Evolutionary conservation across 2,888 invertebrate genomes (phyloP), one percentile per base, ranked within the genome.

Genomic region (Caenorhabditis sp.): DNA sequence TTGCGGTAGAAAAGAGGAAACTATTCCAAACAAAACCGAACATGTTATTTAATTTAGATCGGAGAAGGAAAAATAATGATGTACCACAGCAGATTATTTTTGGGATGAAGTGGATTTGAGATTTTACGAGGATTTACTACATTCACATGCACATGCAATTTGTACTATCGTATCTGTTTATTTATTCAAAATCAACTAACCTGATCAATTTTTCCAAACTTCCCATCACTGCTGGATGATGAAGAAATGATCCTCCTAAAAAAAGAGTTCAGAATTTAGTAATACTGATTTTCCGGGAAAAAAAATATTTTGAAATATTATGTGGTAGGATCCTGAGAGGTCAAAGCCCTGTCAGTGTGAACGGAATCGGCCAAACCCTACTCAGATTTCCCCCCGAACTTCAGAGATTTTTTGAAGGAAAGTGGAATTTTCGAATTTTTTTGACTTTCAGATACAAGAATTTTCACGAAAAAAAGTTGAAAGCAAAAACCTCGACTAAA

Each of bases 161-260:
- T 43, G 12, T 5, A 36, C 36, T 36, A 8, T 36, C 36, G 37
- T 59, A 19, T 21, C 10, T 26, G 17, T 17, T 17, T 24, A 53
- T 26, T 14, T 31, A 21, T 54, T 3, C 24, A 26, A 14, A 53
- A 58, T 54, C 27, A 58, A 63, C 78, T 62, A 19, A 81, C 81
- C 79, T 81, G 55, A 81, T 78, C 23, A 81, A 69, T 62, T 81
- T 81, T 61, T 81, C 81, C 37, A 81, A 57, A 58, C 79, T 78
- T 0, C 79, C 81, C 81, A 81, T 81, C 58, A 77, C 76, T 63
- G 74, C 71, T 51, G 78, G 81, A 70, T 81, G 72, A 53, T 75
- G 71, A 58, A 80, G 66, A 63, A 80, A 62, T 54, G 62, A 62
- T 24, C 68, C 62, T 24, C 73, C 73, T 72, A 50, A 1, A 68